Evolutionary conservation across 2,888 invertebrate species (phyloP).

Genomic region (Drosophila merina): DNA sequence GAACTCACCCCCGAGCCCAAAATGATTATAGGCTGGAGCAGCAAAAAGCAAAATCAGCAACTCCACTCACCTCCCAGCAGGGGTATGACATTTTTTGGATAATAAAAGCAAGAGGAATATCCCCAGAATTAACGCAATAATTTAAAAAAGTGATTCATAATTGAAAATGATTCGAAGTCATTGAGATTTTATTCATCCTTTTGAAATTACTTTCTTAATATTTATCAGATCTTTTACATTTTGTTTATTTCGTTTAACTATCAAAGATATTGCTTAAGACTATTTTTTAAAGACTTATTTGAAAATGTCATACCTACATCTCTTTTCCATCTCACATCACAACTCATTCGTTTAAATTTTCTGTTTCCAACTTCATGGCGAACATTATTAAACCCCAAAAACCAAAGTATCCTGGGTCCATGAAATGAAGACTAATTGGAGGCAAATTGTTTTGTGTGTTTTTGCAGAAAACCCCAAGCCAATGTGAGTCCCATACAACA

Average conservation of each 20-base stretch:
- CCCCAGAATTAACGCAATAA: neutral
- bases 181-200: no score
- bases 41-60: constrained; percentile 17
- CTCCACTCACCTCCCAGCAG: neutral
- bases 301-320: neutral
- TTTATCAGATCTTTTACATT: no score
- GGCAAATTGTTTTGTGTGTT: constrained; percentile 6
- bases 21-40: constrained; percentile 19
- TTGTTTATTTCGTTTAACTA: no score
- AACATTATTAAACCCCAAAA: neutral
- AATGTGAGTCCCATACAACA: constrained; percentile 84
- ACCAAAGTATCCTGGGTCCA: neutral
- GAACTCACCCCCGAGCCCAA: constrained; percentile 30
- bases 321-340: neutral
- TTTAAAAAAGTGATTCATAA: neutral
- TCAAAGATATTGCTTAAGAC: no score
- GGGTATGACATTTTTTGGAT: constrained; percentile 12
- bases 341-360: constrained; percentile 5
- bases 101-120: neutral
- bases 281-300: neutral
- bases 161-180: neutral
- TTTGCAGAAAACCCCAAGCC: constrained; percentile 86
- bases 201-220: no score
- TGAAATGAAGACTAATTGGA: constrained; percentile 41
- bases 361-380: constrained; percentile 6